Evolutionary conservation across 1,140 invertebrate species (phyloP), one percentile per base, ranked within the genome.

Genomic region (Adelges cooleyi): DNA sequence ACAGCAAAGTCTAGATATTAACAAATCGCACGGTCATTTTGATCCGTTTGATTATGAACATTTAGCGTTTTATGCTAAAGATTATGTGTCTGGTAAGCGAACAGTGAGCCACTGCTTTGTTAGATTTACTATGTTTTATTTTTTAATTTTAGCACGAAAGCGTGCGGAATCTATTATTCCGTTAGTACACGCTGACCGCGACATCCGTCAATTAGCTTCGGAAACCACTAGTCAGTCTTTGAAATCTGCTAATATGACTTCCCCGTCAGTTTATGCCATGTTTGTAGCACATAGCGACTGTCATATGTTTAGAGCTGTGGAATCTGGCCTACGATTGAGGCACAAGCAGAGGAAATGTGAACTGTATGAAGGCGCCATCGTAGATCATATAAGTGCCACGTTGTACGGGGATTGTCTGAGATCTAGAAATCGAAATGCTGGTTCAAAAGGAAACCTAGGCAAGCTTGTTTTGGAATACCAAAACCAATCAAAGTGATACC

Each of bases 1-100:
- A 74, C 69, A 75, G 25, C 80, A 80, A 38, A 56, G 22, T 10
- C 77, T 89, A 13, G 87, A 90, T 67, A 78, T 91, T 1, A 84
- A 83, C 70, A 85, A 86, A 74, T 84, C 84, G 74, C 80, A 83
- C 50, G 91, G 92, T 11, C 85, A 87, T 75, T 95, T 91, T 75
- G 87, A 91, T 74, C 72, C 77, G 6, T 76, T 82, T 49, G 82
- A 86, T 70, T 86, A 79, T 65, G 81, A 84, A 59, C 85, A 87
- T 73, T 79, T 88, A 44, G 82, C 86, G 11, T 92, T 94, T 76
- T 92, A 92, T 74, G 80, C 82, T 48, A 80, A 80, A 67, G 91
- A 95, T 79, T 93, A 90, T 74, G 77, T 84, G 17, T 74, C 75
- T 67, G 83, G 86, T 88, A 75, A 72, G 75, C 77, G 66, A 68